Evolutionary conservation across 2,888 invertebrate species (phyloP).

Genomic region (Caenorhabditis uteleia): DNA sequence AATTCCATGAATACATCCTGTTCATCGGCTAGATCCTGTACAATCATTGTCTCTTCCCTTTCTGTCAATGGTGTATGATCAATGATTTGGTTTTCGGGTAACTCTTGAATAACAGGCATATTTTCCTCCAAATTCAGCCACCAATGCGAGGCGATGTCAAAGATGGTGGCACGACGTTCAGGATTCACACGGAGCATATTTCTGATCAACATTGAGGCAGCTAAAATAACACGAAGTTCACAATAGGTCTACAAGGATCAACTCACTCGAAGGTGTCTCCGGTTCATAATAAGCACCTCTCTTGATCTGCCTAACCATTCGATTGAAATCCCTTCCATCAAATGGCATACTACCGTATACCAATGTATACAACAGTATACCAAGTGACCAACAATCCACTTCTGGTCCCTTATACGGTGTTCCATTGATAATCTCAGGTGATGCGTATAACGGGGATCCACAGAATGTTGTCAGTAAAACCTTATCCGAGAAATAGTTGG

Average conservation of each 20-base stretch:
- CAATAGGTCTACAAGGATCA: not conserved
- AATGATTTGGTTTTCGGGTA: constrained; percentile 69
- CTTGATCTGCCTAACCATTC: constrained; percentile 93
- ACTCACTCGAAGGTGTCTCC: constrained; percentile 79
- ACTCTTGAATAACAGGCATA: constrained; percentile 68
- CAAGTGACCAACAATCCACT: constrained; percentile 83
- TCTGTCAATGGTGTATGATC: constrained; percentile 69
- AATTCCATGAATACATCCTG: constrained; percentile 70
- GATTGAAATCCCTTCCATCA: constrained; percentile 94
- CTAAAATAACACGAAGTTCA: constrained; percentile 72
- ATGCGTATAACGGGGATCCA: constrained; percentile 73
- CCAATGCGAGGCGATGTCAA: constrained; percentile 92
- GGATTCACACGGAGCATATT: constrained; percentile 94
- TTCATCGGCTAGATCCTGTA: constrained; percentile 69
- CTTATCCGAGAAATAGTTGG: constrained; percentile 80
- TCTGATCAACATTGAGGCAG: constrained; percentile 89
- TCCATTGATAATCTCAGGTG: constrained; percentile 72
- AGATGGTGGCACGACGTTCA: constrained; percentile 85
- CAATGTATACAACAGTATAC: constrained; percentile 93
- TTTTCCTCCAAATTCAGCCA: constrained; percentile 82
- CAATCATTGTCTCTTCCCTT: constrained; percentile 68
- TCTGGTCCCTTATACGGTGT: constrained; percentile 85
- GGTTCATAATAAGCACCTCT: constrained; percentile 97
- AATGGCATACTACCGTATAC: constrained; percentile 99
- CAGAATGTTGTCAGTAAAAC: constrained; percentile 72